These are phyloP conservation scores for Papilio polyxenes DNA, from an alignment of 1,140 invertebrate species.

Conservation along the genomic window DNA sequence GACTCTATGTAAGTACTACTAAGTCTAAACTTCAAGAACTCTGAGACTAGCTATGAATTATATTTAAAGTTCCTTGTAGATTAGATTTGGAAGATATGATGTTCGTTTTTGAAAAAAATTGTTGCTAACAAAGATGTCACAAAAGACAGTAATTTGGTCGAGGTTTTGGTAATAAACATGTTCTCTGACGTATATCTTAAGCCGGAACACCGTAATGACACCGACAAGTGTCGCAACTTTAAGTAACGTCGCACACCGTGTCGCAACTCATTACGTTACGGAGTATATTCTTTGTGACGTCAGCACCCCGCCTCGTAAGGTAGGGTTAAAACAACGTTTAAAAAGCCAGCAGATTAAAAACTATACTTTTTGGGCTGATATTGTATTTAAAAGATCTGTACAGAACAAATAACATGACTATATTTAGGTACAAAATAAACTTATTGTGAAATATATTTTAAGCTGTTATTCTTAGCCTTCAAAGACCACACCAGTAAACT, in stretches of 20 bases:
- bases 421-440: not conserved
- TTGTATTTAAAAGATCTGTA: not conserved
- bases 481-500: not conserved
- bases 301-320: not conserved
- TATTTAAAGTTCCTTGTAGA: not conserved
- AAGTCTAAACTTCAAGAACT: not conserved
- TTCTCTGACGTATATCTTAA: not conserved
- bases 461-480: not conserved
- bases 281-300: not conserved
- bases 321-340: not conserved
- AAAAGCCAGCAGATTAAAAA: not conserved
- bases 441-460: not conserved
- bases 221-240: not conserved
- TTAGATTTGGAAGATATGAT: not conserved
- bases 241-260: not conserved
- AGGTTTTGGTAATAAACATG: not conserved
- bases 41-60: not conserved
- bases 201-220: not conserved
- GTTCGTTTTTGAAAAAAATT: not conserved
- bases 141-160: not conserved
- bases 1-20: no score
- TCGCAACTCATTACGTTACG: constrained; percentile 19
- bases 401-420: not conserved
- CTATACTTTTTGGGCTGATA: not conserved
- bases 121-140: not conserved